Conservation (phyloP, 2,113 vertebrate genomes). For the Xenopus borealis region DNA sequence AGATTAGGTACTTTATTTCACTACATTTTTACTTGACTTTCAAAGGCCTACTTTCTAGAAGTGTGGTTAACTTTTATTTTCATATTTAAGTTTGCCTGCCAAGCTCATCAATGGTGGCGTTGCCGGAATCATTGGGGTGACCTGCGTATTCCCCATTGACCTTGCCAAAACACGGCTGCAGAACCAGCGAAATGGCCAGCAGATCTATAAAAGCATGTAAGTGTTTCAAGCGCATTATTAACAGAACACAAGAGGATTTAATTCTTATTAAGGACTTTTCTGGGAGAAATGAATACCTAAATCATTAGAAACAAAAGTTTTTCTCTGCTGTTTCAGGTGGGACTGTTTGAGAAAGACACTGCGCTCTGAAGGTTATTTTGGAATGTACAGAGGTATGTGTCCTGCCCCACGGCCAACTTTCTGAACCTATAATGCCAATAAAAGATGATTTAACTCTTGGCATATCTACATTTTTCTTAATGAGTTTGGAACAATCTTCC, state of each 20-base stretch:
- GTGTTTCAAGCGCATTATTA: slow-evolving; percentile 19
- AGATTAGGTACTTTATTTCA: slow-evolving; percentile 59
- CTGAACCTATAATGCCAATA: too few relatives aligned
- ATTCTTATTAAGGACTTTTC: not conserved
- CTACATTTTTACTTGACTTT: not conserved
- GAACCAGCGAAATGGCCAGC: slow-evolving; percentile 74
- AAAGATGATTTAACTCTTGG: too few relatives aligned
- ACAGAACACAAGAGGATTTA: not conserved
- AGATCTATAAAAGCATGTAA: slow-evolving; percentile 76
- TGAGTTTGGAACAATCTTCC: too few relatives aligned
- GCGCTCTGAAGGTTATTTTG: slow-evolving; percentile 77
- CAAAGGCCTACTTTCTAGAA: not conserved
- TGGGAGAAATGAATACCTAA: not conserved
- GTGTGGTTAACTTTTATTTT: slow-evolving; percentile 6
- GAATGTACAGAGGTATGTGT: slow-evolving; percentile 80
- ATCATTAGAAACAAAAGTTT: not conserved
- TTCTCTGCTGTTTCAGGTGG: slow-evolving; percentile 58
- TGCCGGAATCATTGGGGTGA: slow-evolving; percentile 78
- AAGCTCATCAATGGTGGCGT: slow-evolving; percentile 80
- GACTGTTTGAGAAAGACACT: slow-evolving; percentile 78
- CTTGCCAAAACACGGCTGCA: slow-evolving; percentile 79
- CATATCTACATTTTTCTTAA: too few relatives aligned
- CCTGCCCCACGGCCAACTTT: not conserved
- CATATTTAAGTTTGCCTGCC: slow-evolving; percentile 68
- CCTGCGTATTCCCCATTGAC: slow-evolving; percentile 81